These are phyloP conservation scores for Aphelinus certus DNA, from an alignment of 1,140 invertebrate species.

Conservation along the genomic window DNA sequence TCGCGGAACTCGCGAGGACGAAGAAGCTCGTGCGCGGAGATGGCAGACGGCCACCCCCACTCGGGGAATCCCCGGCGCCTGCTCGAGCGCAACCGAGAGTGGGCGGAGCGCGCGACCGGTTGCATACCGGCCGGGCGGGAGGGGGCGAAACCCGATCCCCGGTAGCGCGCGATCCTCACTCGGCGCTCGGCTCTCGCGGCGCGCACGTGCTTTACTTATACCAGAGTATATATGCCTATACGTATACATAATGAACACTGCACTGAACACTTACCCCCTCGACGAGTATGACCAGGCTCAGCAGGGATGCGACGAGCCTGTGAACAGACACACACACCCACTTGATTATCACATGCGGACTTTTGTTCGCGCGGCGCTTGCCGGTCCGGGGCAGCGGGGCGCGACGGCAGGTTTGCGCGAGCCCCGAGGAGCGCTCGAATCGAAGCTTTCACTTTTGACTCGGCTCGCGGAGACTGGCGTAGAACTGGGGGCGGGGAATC, in stretches of 20 bases:
- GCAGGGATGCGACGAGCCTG: slow-evolving; percentile 60
- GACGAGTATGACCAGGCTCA: slow-evolving; percentile 54
- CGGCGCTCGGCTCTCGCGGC: not conserved
- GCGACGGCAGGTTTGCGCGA: too few species aligned
- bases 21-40: too few species aligned
- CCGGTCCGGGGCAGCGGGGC: too few species aligned
- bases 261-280: slow-evolving; percentile 56
- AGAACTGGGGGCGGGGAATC: not conserved
- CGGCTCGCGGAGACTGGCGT: too few species aligned
- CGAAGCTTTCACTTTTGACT: too few species aligned
- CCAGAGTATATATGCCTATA: not conserved
- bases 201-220: not conserved
- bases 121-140: not conserved
- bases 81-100: not conserved
- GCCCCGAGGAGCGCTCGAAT: too few species aligned
- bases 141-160: not conserved
- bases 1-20: too few species aligned
- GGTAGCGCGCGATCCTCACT: slow-evolving; percentile 11
- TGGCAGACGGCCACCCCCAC: not conserved
- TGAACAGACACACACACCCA: slow-evolving; percentile 39
- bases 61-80: slow-evolving; percentile 10
- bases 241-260: not conserved
- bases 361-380: too few species aligned
- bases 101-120: not conserved
- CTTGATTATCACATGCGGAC: too few species aligned